These are phyloP conservation scores for Acronicta aceris DNA, from an alignment of 2,888 invertebrate genomes.

Conservation along the genomic window DNA sequence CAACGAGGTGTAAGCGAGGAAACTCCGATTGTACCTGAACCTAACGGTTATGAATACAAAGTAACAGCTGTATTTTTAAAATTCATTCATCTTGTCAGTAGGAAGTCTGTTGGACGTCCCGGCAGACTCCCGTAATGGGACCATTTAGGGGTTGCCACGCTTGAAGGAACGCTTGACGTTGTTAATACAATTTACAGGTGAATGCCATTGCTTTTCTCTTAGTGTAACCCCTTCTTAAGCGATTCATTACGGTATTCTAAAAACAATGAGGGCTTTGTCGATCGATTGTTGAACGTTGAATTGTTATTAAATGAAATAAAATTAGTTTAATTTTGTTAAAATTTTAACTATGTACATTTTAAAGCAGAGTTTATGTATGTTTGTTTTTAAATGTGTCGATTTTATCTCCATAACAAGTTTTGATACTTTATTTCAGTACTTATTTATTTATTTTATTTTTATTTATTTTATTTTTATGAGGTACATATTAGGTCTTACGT, in stretches of 20 bases:
- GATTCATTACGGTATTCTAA: slow-evolving; percentile 9
- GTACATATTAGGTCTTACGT: no score
- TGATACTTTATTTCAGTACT: no score
- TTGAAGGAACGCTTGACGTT: slow-evolving; percentile 16
- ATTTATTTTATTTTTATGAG: no score
- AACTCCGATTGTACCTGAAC: slow-evolving; percentile 20
- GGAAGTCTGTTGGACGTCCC: slow-evolving; percentile 45
- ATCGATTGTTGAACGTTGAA: background rate
- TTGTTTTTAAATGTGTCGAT: no score
- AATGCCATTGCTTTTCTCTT: slow-evolving; percentile 24
- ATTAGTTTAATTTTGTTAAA: no score
- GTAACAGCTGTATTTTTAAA: slow-evolving; percentile 44
- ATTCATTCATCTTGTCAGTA: slow-evolving; percentile 47
- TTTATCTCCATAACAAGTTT: no score
- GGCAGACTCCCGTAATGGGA: slow-evolving; percentile 34
- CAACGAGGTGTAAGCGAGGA: slow-evolving; percentile 16
- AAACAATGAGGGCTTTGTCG: slow-evolving; percentile 16
- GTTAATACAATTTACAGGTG: slow-evolving; percentile 49
- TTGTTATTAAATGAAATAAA: background rate
- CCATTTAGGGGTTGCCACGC: slow-evolving; percentile 41
- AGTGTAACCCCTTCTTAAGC: slow-evolving; percentile 15
- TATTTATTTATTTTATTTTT: no score
- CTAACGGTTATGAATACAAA: slow-evolving; percentile 41
- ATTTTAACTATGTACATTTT: no score
- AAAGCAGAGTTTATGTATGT: no score